phyloP scores from a whole-genome alignment of 2,888 invertebrate species.

The Bombylius discolor region DNA sequence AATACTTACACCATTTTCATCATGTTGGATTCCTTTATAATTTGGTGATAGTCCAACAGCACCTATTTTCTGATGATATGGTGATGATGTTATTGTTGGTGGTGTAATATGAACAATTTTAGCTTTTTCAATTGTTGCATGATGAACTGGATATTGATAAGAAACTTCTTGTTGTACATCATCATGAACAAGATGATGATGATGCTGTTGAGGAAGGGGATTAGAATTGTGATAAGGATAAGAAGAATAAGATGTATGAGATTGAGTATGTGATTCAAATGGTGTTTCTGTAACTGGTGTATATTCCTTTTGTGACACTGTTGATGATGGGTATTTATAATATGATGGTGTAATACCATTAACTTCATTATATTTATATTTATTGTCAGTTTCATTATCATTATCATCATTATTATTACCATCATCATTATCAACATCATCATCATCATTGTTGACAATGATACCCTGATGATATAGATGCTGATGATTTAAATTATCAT shows the following conservation, averaged over 20 bases:
- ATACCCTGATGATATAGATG: no score
- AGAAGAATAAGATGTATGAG: no score
- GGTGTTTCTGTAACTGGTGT: conserved; percentile 10
- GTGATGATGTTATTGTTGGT: conserved; percentile 1
- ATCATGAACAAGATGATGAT: background rate
- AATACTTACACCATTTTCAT: conserved; percentile 10
- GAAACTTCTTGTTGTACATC: no score
- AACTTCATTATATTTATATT: background rate
- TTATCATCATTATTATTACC: no score
- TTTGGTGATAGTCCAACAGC: conserved; percentile 28
- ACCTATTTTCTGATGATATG: conserved; percentile 15
- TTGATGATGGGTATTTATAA: background rate
- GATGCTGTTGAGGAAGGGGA: background rate
- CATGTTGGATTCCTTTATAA: conserved; percentile 21
- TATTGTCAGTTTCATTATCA: no score
- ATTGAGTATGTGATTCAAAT: background rate
- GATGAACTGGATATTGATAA: background rate
- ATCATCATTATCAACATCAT: no score
- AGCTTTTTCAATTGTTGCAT: no score
- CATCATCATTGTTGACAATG: background rate
- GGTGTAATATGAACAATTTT: conserved; percentile 5
- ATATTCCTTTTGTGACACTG: background rate
- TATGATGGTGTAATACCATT: background rate
- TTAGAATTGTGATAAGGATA: background rate
- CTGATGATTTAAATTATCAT: background rate